These are phyloP conservation scores for Melanotaenia boesemani DNA, from an alignment of 2,797 vertebrate genomes.

Conservation along the genomic window DNA sequence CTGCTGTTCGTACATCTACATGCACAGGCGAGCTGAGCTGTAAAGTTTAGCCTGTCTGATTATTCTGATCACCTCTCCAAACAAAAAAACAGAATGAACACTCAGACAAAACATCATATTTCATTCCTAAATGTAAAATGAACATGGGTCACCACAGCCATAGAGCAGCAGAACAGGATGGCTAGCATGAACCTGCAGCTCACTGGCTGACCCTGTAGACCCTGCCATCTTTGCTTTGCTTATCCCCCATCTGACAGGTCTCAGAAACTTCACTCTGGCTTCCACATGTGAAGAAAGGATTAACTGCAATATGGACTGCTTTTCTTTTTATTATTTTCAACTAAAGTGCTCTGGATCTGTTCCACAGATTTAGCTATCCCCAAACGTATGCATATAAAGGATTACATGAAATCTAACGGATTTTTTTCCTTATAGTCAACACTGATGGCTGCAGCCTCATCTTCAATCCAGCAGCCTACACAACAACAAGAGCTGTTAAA, in stretches of 20 bases:
- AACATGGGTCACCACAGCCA: slow-evolving; percentile 6
- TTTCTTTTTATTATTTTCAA: slow-evolving; percentile 12
- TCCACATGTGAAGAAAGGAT: slow-evolving; percentile 52
- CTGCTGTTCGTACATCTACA: not conserved
- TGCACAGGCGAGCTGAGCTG: not conserved
- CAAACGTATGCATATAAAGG: slow-evolving; percentile 10
- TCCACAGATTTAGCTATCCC: slow-evolving; percentile 31
- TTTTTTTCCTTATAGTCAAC: slow-evolving; percentile 12
- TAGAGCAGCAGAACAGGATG: not conserved
- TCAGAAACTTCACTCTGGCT: slow-evolving; percentile 11
- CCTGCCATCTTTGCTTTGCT: slow-evolving; percentile 20
- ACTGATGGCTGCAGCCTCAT: slow-evolving; percentile 12
- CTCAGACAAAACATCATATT: slow-evolving; percentile 13
- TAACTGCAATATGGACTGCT: slow-evolving; percentile 29
- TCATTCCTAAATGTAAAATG: slow-evolving; percentile 21
- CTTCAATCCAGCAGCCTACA: slow-evolving; percentile 27
- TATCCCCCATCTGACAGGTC: slow-evolving; percentile 13
- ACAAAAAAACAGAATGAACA: not conserved
- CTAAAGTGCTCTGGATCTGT: slow-evolving; percentile 13
- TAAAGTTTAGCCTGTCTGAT: not conserved
- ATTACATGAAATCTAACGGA: slow-evolving; percentile 30
- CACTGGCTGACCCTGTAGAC: slow-evolving; percentile 22
- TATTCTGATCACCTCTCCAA: slow-evolving; percentile 20
- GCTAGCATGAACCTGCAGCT: not conserved
- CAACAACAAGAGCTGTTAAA: slow-evolving; percentile 28